Evolutionary conservation across 2,888 invertebrate genomes (phyloP).

Genomic region (Lacanobia wlatinum): DNA sequence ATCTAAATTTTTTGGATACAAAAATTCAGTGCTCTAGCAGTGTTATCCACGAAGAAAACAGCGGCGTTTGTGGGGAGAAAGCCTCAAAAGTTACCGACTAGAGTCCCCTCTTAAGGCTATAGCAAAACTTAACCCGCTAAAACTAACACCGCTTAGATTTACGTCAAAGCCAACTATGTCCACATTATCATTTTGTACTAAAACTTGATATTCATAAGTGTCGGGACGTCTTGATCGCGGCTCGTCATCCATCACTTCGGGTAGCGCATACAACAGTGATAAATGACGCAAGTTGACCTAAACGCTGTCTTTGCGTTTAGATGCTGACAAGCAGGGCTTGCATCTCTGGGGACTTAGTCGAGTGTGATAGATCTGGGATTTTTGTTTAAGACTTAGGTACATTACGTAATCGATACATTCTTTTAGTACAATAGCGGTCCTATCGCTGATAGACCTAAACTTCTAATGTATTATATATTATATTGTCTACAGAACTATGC

Average conservation of each 20-base stretch:
- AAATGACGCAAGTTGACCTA: slow-evolving; percentile 58
- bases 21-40: no score
- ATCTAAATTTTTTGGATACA: no score
- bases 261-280: slow-evolving; percentile 55
- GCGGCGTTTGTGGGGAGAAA: no score
- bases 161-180: slow-evolving; percentile 18
- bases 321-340: slow-evolving; percentile 40
- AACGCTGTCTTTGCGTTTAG: slow-evolving; percentile 44
- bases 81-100: no score
- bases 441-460: no score
- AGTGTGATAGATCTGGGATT: slow-evolving; percentile 28
- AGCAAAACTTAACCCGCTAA: neutral
- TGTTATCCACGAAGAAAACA: no score
- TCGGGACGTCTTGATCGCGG: slow-evolving; percentile 35
- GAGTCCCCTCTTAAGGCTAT: neutral
- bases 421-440: no score
- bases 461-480: no score
- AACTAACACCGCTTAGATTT: slow-evolving; percentile 9
- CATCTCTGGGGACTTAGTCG: slow-evolving; percentile 29
- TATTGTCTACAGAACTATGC: no score
- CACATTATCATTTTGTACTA: slow-evolving; percentile 32
- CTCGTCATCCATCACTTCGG: slow-evolving; percentile 58
- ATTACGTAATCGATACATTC: no score
- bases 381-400: slow-evolving; percentile 6
- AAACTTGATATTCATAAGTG: slow-evolving; percentile 48